Base-by-base conservation (phyloP, 1,140 invertebrate genomes). In the Ceratoteleas bidentatus region DNA sequence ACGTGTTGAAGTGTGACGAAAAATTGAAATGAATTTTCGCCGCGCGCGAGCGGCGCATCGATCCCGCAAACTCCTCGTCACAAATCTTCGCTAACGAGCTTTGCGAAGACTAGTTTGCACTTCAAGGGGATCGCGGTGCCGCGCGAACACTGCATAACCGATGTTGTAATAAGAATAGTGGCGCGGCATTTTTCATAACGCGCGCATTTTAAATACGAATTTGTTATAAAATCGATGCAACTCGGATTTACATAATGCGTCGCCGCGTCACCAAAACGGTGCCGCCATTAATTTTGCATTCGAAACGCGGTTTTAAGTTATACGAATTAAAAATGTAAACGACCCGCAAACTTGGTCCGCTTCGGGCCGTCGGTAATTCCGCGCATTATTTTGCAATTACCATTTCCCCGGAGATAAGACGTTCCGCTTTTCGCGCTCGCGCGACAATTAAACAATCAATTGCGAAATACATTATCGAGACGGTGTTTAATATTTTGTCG, bases 71-170 rank as follows among this genome's bases (percentile, higher is more conserved):
- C 24, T 72, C 38, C 58, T 24, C 77, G 77, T 73, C 77, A 57
- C 77, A 80, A 73, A 80, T 80, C 68, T 80, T 73, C 57, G 57
- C 57, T 80, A 80, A 73, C 64, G 69, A 73, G 77, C 68, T 80
- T 80, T 80, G 57, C 43, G 57, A 73, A 73, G 77, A 80, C 66
- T 73, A 69, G 62, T 73, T 80, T 73, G 77, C 77, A 80, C 68
- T 80, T 80, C 40, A 80, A 80, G 69, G 62, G 77, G 73, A 68
- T 80, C 77, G 56, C 52, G 77, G 56, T 54, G 50, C 54, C 54
- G 49, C 68, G 68, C 52, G 62, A 50, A 72, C 61, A 14, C 43
- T 15, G 66, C 52, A 64, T 66, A 65, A 70, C 10, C 64, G 36
- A 60, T 78, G 52, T 56, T 52, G 75, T 65, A 72, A 77, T 77